These are phyloP conservation scores for Glomeris maerens DNA, from an alignment of 1,140 invertebrate genomes.

Conservation along the genomic window DNA sequence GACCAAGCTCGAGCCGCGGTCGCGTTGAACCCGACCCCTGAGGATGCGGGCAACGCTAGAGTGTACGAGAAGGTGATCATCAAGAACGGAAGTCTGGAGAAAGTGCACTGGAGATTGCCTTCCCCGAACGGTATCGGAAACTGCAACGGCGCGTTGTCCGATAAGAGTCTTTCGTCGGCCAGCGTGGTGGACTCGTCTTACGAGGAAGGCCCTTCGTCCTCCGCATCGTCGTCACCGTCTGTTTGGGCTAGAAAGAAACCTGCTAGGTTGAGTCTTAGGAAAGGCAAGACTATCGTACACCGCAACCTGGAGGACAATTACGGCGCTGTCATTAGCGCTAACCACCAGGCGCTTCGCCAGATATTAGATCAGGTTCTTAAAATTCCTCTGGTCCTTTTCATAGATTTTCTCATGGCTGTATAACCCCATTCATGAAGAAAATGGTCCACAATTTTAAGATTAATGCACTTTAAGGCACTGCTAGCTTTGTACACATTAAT, in stretches of 20 bases:
- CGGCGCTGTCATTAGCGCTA: slow-evolving; percentile 69
- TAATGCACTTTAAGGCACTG: no score
- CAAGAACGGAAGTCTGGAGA: slow-evolving; percentile 3
- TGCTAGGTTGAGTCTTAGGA: slow-evolving; percentile 49
- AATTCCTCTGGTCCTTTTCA: no score
- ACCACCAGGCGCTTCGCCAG: slow-evolving; percentile 70
- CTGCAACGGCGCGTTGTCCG: not conserved
- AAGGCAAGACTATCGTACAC: slow-evolving; percentile 60
- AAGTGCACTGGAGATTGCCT: slow-evolving; percentile 4
- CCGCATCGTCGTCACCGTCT: not conserved
- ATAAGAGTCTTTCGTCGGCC: not conserved
- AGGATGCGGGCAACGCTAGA: not conserved
- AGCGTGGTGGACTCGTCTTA: not conserved
- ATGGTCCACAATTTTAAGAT: no score
- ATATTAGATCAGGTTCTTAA: slow-evolving; percentile 39
- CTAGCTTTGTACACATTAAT: no score
- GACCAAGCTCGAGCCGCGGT: no score
- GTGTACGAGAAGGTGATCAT: not conserved
- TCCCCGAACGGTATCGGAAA: not conserved
- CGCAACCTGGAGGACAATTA: slow-evolving; percentile 74
- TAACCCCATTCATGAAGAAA: no score
- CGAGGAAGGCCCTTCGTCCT: not conserved
- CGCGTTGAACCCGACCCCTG: no score
- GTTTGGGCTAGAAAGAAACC: not conserved
- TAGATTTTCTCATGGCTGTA: no score